Evolutionary conservation across 92 coral and sea anemone species (phyloP), one percentile per base, ranked within the genome.

Genomic region (Montipora capitata): DNA sequence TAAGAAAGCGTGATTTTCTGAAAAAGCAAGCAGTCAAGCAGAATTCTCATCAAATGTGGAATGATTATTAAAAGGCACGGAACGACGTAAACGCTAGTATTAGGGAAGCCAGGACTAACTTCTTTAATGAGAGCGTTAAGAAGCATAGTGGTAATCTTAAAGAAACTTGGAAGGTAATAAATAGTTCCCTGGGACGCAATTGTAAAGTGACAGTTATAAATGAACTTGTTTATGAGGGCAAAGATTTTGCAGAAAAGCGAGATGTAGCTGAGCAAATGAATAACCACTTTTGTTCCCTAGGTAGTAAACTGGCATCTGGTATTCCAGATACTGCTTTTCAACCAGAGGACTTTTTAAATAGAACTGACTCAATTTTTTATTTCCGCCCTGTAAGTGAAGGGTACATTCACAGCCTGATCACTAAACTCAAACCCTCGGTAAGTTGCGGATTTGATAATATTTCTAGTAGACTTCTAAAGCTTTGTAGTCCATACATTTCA

Each of bases 1-100:
- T n/a, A n/a, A n/a, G 84, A 61, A 79, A 79, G 52, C 74, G 70
- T 61, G 84, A 71, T 4, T 44, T n/a, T n/a, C n/a, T n/a, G n/a
- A 15, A 62, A 62, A 62, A 62, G 35, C 68, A 62, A 62, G 68
- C 68, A 62, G 68, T 62, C 4, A 62, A 45, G 51, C 0, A 45
- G 51, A 45, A 45, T 7, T 45, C 51, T 45, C 51, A 0, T 45
- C 51, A 45, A 62, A 18, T 45, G 0, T 45, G 51, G 51, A 45
- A 45, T 45, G 51, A 45, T 45, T 45, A 45, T 45, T 4, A 45
- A 45, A 45, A 45, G 51, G 51, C 7, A 45, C 51, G 51, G 51
- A 45, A 45, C 51, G 0, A 45, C 51, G 68, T 62, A 62, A 62
- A 62, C 4, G 18, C 27, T 62, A 62, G 68, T 62, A 62, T 62